phyloP scores from a whole-genome alignment of 2,797 vertebrate genomes.

The Capromys pilorides region DNA sequence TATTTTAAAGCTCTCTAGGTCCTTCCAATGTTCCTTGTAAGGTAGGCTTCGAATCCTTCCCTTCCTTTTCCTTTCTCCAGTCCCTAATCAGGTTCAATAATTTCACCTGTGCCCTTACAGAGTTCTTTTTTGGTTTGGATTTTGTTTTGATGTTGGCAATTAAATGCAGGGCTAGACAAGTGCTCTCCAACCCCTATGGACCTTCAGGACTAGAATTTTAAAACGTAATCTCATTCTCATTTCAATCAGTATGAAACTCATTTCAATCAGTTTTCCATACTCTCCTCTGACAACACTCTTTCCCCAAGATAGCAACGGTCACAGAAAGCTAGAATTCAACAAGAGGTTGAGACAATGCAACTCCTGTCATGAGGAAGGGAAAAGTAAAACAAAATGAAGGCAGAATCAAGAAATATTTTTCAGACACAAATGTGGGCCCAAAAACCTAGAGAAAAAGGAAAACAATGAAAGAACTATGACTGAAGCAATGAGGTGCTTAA shows the following conservation, averaged over 20 bases:
- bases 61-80: not conserved
- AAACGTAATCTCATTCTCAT: not conserved
- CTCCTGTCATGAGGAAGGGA: not conserved
- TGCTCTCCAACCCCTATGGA: not conserved
- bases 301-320: not conserved
- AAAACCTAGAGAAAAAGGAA: not conserved
- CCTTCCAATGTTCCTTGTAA: not conserved
- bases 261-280: not conserved
- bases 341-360: not conserved
- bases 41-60: not conserved
- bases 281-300: not conserved
- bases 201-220: not conserved
- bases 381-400: not conserved
- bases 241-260: not conserved
- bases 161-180: not conserved
- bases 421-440: not conserved
- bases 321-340: not conserved
- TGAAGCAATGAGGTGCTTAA: not conserved
- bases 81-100: not conserved
- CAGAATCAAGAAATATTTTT: not conserved
- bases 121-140: not conserved
- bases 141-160: not conserved
- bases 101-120: not conserved
- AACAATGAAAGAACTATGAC: not conserved
- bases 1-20: not conserved